These are phyloP conservation scores for Leptinotarsa undecemlineata DNA, from an alignment of 1,140 invertebrate genomes.

Conservation along the genomic window DNA sequence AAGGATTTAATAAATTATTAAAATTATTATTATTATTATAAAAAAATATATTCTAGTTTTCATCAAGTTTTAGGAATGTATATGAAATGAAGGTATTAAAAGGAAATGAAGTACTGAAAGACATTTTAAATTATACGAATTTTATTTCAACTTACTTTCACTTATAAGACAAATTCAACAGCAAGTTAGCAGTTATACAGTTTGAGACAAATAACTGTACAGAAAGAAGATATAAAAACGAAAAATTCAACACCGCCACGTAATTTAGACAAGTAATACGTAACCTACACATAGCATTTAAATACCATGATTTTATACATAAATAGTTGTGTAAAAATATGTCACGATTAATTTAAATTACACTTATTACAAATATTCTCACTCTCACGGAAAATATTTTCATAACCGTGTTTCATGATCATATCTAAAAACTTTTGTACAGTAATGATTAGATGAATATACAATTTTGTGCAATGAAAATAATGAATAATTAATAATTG, in stretches of 20 bases:
- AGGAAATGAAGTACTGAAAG: not conserved
- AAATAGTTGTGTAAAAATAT: slow-evolving; percentile 43
- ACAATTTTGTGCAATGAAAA: slow-evolving; percentile 19
- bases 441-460: slow-evolving; percentile 13
- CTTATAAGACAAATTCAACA: slow-evolving; percentile 31
- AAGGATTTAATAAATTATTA: too few species aligned
- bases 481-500: not conserved
- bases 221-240: slow-evolving; percentile 17
- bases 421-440: slow-evolving; percentile 15
- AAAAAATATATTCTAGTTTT: too few species aligned
- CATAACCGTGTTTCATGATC: slow-evolving; percentile 3
- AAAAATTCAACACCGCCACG: not conserved
- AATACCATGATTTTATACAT: slow-evolving; percentile 33
- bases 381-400: slow-evolving; percentile 18
- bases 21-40: too few species aligned
- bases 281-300: slow-evolving; percentile 33
- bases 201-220: slow-evolving; percentile 30
- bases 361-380: slow-evolving; percentile 31
- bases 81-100: too few species aligned
- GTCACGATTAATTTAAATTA: slow-evolving; percentile 42
- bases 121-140: not conserved
- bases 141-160: slow-evolving; percentile 14
- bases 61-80: too few species aligned
- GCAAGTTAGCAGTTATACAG: slow-evolving; percentile 32
- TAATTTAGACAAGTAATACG: slow-evolving; percentile 22